Evolutionary conservation across 2,113 vertebrate genomes (phyloP), one percentile per base, ranked within the genome.

Genomic region (Sylvilagus bachmani): DNA sequence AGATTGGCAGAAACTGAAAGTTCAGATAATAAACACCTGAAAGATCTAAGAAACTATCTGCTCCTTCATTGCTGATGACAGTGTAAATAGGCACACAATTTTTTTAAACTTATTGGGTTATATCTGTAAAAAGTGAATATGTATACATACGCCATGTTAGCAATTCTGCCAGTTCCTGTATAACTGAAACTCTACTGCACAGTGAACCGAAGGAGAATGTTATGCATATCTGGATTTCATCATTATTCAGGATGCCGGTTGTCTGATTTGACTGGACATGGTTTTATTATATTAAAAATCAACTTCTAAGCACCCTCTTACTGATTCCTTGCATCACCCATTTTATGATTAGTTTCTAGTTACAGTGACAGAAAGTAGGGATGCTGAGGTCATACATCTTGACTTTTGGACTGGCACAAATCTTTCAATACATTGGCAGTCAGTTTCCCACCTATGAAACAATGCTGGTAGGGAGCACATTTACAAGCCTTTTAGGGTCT

Each of bases 1-100:
- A 73, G 55, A 73, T 5, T 73, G 29, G 19, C 19, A 95, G 38
- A 25, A 89, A 51, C 55, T 61, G 25, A 81, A 78, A 93, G 29
- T 12, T 14, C 24, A 9, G 27, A 53, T 53, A 73, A 44, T 14
- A 88, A 86, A 92, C 4, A 88, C 83, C 55, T 94, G 16, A 4
- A 87, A 77, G 51, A 49, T 5, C 7, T 75, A 27, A 79, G 31
- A 81, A 80, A 93, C 80, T 16, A 1, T 7, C 51, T 64, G 19
- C 3, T 75, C 5, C n/a, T 62, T 21, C 19, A 75, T 66, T 88
- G 25, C 62, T 17, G 0, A 31, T 90, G 67, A 78, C 11, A 64
- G 4, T 71, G 4, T 25, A 86, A 90, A 79, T 44, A 29, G 22
- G 10, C 29, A 66, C 7, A 74, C 3, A 58, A 58, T 58, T 58